These are phyloP conservation scores for Galago senegalensis DNA, from an alignment of 2,797 vertebrate species.

Conservation along the genomic window DNA sequence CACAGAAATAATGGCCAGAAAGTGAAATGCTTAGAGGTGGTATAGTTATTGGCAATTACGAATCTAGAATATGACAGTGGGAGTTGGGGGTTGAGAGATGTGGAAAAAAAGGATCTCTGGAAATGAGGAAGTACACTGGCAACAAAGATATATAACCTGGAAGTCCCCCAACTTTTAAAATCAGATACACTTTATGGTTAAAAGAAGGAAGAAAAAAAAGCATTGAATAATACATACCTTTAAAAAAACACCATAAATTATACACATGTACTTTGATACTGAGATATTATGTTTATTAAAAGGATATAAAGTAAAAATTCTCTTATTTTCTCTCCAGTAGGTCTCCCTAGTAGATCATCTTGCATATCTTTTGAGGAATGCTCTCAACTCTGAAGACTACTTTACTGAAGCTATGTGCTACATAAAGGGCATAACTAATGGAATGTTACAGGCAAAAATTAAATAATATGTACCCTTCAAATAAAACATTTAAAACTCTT, in stretches of 20 bases:
- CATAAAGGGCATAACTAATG: not conserved
- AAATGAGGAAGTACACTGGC: not conserved
- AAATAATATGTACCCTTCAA: not conserved
- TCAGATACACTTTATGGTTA: not conserved
- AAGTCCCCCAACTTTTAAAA: not conserved
- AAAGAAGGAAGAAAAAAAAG: not conserved
- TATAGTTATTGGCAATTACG: not conserved
- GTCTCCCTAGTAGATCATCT: not conserved
- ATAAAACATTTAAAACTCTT: slow-evolving; percentile 1
- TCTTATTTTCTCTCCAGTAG: not conserved
- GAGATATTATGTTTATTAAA: not conserved
- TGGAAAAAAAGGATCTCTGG: not conserved
- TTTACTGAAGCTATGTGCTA: not conserved
- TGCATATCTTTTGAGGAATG: not conserved
- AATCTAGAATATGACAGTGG: not conserved
- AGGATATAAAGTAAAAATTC: not conserved
- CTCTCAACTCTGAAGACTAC: not conserved
- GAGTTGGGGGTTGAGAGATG: not conserved
- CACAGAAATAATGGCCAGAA: not conserved
- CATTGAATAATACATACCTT: not conserved
- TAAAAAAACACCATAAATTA: not conserved
- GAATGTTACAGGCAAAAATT: not conserved
- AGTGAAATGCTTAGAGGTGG: not conserved
- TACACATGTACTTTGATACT: not conserved
- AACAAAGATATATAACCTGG: not conserved